Base-by-base conservation (phyloP, 2,888 invertebrate genomes). In the Nymphalis urticae region DNA sequence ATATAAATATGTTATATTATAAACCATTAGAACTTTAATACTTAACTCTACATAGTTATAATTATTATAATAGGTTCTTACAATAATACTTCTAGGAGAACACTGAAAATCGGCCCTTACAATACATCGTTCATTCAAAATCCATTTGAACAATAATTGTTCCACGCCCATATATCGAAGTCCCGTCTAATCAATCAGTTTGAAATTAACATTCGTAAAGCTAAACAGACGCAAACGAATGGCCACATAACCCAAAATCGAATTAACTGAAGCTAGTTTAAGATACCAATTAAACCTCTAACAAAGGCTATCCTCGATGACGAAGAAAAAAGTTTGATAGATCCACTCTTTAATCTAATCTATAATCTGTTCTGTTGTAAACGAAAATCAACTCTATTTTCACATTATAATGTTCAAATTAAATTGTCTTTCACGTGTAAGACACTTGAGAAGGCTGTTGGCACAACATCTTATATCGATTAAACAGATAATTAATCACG, bases 401-500 rank as follows among this genome's bases (percentile, higher is more conserved):
- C 0, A 2, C 0, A 0, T 0, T 0, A 36, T 76, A 85, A 73
- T 76, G 76, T 73, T 71, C 32, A 82, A 70, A 76, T 75, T 83
- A 10, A 21, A 54, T 56, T 50, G 50, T 6, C 36, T 1, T 0
- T 6, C 56, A 17, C 42, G 64, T 65, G 70, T 75, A 78, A 85
- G 83, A 86, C 59, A 89, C 82, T 76, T 75, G 84, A 88, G 87
- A 87, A 88, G 90, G 87, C 86, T 92, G 92, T 92, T 92, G 91
- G 92, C 90, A 91, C 90, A 91, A 90, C 92, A 91, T 92, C 91
- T 92, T 88, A 90, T 92, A 90, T 91, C 92, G 92, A 92, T 92
- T 92, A 92, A 92, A 91, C 92, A 92, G 89, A 92, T 92, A 92
- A 92, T 92, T 92, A 92, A 92, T 92, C 92, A 92, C 89, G 88